Conservation (phyloP, 2,113 vertebrate species). For the Amazona guildingii region DNA sequence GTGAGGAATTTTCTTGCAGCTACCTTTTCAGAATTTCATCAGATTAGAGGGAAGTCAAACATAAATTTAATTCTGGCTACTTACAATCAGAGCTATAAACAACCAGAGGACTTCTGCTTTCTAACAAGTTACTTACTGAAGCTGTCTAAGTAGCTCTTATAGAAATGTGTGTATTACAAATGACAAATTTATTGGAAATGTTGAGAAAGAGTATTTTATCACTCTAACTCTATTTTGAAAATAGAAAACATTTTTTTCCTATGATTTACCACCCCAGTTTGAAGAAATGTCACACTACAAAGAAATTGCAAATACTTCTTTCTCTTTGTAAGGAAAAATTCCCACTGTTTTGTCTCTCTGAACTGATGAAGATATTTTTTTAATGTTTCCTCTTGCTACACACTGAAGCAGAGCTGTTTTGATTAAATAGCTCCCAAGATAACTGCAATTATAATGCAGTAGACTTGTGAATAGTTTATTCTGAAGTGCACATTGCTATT, state of each 20-base stretch:
- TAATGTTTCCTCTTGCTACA: slow-evolving; percentile 41
- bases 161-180: not conserved
- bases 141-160: not conserved
- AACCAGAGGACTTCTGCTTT: not conserved
- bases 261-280: not conserved
- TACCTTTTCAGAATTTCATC: not conserved
- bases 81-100: not conserved
- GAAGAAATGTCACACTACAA: not conserved
- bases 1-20: not conserved
- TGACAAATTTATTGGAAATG: not conserved
- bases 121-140: not conserved
- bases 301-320: not conserved
- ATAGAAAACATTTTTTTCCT: not conserved
- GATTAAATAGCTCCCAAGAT: slow-evolving; percentile 70
- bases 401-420: slow-evolving; percentile 66
- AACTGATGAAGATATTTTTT: slow-evolving; percentile 28
- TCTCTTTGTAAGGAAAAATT: slow-evolving; percentile 20
- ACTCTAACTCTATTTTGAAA: slow-evolving; percentile 17
- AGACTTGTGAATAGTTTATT: slow-evolving; percentile 60
- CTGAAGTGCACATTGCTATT: slow-evolving; percentile 41
- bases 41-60: not conserved
- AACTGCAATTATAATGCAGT: slow-evolving; percentile 55
- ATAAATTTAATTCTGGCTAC: not conserved
- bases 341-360: slow-evolving; percentile 39
- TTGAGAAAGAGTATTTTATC: not conserved